Evolutionary conservation across 2,797 vertebrate species (phyloP), one percentile per base, ranked within the genome.

Genomic region (Numenius phaeopus): DNA sequence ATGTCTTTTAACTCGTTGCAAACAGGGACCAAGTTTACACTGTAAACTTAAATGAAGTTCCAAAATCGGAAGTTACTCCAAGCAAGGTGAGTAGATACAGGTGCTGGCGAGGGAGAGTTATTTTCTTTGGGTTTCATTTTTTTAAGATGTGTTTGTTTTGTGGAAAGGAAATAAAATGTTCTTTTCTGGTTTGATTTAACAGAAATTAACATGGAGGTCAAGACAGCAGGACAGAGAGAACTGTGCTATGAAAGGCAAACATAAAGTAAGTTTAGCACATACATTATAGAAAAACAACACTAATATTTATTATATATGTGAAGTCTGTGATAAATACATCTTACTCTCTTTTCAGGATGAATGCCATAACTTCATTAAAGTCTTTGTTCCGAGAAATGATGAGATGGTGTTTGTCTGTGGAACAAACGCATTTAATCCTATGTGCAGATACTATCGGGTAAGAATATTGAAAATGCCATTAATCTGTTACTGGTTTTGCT

Each of bases 291-390:
- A 89, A 73, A 91, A 7, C 9, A 42, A 6, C 32, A 11, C 34
- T 72, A 23, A 58, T 72, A 75, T 49, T 87, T 80, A 82, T 32
- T 83, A 32, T 26, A 20, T 40, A 29, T 5, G 15, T 22, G 26
- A 89, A 76, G 40, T 62, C 79, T 89, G 72, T 86, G 52, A 49
- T 79, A 72, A 75, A 79, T 86, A 39, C 23, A 8, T 73, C 42
- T 84, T 75, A 7, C 79, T 97, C 57, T 97, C 90, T 95, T 97
- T 94, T 91, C 97, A 99, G 99, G 99, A 99, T 27, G 99, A 99
- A 98, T 99, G 99, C 98, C 99, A 99, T 98, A 99, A 99, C 97
- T 99, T 99, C 96, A 99, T 99, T 98, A 99, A 99, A 98, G 99
- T 99, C 67, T 99, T 99, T 98, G 99, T 99, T 94, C 99, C 99